Conservation (phyloP, 2,797 vertebrate species). For the Denticeps clupeoides region DNA sequence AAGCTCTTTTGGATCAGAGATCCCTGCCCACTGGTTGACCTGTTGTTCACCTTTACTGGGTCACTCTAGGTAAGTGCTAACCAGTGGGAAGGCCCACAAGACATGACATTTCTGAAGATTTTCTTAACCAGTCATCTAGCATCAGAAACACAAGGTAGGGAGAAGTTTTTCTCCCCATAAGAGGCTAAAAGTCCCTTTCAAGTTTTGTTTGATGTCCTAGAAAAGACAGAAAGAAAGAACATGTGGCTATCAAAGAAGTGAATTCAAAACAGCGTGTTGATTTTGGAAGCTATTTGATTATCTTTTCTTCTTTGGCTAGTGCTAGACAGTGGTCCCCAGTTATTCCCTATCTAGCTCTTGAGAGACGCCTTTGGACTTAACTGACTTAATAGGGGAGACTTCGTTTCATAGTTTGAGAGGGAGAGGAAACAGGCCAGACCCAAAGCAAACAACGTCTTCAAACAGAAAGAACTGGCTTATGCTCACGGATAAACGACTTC, state of each 20-base stretch:
- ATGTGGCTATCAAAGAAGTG: slow-evolving; percentile 28
- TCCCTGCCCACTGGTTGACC: too few relatives aligned
- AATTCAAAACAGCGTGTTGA: slow-evolving; percentile 26
- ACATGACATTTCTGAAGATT: too few relatives aligned
- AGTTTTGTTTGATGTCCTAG: slow-evolving; percentile 30
- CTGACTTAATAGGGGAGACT: slow-evolving; percentile 8
- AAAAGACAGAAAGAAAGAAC: slow-evolving; percentile 25
- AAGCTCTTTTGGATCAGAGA: too few relatives aligned
- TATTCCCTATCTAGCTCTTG: slow-evolving; percentile 14
- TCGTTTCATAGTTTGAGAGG: not conserved
- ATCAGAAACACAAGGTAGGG: too few relatives aligned
- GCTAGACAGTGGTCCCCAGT: slow-evolving; percentile 26
- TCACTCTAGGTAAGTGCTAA: too few relatives aligned
- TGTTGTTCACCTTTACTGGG: too few relatives aligned
- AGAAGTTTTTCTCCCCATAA: too few relatives aligned
- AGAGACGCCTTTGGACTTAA: slow-evolving; percentile 21
- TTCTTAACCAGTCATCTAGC: too few relatives aligned
- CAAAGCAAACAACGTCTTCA: slow-evolving; percentile 24
- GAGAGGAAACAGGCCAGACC: slow-evolving; percentile 20
- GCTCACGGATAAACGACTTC: not conserved
- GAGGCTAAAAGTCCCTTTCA: slow-evolving; percentile 34
- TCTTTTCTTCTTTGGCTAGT: not conserved
- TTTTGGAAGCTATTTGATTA: slow-evolving; percentile 22
- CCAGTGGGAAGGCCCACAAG: too few relatives aligned
- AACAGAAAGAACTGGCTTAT: not conserved